Base-by-base conservation (phyloP, 2,797 vertebrate genomes). In the Antennarius maculatus region DNA sequence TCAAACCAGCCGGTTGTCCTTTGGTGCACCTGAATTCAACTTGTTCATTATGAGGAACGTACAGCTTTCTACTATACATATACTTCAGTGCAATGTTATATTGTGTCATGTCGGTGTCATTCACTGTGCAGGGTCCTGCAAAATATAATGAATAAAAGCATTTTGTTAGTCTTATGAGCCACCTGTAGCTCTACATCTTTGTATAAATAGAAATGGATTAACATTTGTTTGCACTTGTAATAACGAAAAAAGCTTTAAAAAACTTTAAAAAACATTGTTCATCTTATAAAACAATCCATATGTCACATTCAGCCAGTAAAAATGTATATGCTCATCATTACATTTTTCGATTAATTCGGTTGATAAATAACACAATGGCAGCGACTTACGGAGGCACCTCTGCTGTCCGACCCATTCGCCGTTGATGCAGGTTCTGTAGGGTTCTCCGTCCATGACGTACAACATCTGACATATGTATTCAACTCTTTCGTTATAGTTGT, bases 111-210 rank as follows among this genome's bases (percentile, higher is more conserved):
- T 48, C n/a, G 1, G 76, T 31, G 6, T 37, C 4, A 5, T 15
- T 59, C 9, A 86, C 29, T 7, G n/a, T 61, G 64, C 85, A 90
- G 17, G 75, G 76, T 46, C 67, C 86, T 89, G 71, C 31, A 75
- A 43, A 27, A 72, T 71, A 77, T 14, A n/a, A 34, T 6, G n/a
- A 15, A 52, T 2, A 43, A 47, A 13, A 14, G 3, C 15, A 17
- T 12, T 57, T 7, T 45, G 14, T 55, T 27, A 54, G 12, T 54
- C 16, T 9, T 9, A 37, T 3, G 28, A 52, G 17, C 12, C 15
- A 47, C 17, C 11, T 11, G 16, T 47, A 8, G 7, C n/a, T 47
- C 3, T 5, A 14, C 13, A 14, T 8, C 11, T 46, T n/a, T 46
- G 13, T n/a, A 46, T 6, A 34, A 34, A 34, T 34, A 8, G 31